phyloP scores from a whole-genome alignment of 1,140 invertebrate species.

The Stegodyphus dumicola region DNA sequence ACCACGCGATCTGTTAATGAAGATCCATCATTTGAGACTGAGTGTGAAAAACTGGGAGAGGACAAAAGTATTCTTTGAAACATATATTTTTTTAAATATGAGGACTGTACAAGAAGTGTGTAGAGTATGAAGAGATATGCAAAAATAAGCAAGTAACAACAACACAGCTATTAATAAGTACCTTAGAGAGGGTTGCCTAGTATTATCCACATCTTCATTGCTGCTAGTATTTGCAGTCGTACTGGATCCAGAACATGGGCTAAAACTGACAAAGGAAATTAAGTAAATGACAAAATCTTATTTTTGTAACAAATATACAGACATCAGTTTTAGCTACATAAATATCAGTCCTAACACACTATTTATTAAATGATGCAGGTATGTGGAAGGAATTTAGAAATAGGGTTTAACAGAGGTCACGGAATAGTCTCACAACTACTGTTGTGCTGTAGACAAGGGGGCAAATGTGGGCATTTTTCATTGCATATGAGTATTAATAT shows the following conservation, averaged over 20 bases:
- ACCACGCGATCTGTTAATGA: constrained; percentile 72
- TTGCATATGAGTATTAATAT: too few species aligned
- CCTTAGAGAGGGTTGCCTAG: constrained; percentile 7
- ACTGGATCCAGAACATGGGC: constrained; percentile 26
- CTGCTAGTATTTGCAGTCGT: constrained; percentile 18
- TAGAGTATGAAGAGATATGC: background rate
- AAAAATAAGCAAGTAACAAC: background rate
- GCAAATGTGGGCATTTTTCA: too few species aligned
- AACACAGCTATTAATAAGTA: background rate
- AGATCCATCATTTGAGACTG: constrained; percentile 72
- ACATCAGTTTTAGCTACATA: background rate
- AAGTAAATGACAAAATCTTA: background rate
- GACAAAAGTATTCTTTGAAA: background rate
- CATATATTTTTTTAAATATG: too few species aligned
- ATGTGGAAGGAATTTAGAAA: too few species aligned
- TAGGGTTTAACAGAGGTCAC: too few species aligned
- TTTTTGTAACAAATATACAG: too few species aligned
- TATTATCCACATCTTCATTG: constrained; percentile 44
- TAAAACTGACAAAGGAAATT: constrained; percentile 23
- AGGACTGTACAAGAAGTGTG: too few species aligned
- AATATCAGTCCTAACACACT: background rate
- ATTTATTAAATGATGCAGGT: background rate
- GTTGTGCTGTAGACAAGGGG: too few species aligned
- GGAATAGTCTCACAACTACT: too few species aligned
- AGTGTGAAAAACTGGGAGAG: constrained; percentile 68